A percentile compares a stretch with the other conserved stretches of the same genome.
These are phyloP conservation scores for Cercopithecus mona DNA, from an alignment of 2,113 vertebrate genomes.

Conservation along the genomic window DNA sequence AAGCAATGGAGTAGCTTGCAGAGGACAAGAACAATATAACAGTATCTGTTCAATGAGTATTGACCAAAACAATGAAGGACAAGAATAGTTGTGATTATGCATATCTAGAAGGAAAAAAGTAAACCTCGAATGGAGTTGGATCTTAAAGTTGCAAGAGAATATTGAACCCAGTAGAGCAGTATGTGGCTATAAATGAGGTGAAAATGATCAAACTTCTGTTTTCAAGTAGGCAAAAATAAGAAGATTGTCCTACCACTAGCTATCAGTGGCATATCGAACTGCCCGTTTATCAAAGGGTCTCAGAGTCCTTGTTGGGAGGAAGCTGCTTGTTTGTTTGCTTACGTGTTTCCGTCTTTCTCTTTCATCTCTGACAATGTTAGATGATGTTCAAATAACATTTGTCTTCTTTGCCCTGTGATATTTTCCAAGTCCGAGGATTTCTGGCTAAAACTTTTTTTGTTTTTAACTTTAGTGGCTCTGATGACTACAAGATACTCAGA, in stretches of 20 bases:
- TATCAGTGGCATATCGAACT: neutral
- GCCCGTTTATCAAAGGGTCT: neutral
- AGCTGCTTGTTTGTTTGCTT: neutral
- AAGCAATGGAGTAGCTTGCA: neutral
- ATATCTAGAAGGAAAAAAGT: neutral
- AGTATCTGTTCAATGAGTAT: neutral
- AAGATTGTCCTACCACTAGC: neutral
- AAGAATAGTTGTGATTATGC: neutral
- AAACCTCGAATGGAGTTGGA: neutral
- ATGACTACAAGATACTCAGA: neutral
- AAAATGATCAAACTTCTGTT: neutral
- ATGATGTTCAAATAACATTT: neutral
- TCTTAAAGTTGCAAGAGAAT: neutral
- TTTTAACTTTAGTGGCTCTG: neutral
- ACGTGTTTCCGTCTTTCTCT: neutral
- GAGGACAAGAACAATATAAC: neutral
- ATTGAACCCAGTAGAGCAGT: neutral
- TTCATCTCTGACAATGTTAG: neutral
- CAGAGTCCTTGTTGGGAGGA: neutral
- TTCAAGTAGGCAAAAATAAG: neutral
- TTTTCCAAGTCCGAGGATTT: conserved; percentile 24
- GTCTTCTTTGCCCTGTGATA: neutral
- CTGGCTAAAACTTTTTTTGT: neutral
- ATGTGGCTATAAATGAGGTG: neutral
- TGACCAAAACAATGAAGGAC: neutral